Percentiles rank a stretch among this genome's conserved stretches.
Evolutionary conservation across 2,797 vertebrate genomes (phyloP).

Genomic region (Phoeniculus purpureus): DNA sequence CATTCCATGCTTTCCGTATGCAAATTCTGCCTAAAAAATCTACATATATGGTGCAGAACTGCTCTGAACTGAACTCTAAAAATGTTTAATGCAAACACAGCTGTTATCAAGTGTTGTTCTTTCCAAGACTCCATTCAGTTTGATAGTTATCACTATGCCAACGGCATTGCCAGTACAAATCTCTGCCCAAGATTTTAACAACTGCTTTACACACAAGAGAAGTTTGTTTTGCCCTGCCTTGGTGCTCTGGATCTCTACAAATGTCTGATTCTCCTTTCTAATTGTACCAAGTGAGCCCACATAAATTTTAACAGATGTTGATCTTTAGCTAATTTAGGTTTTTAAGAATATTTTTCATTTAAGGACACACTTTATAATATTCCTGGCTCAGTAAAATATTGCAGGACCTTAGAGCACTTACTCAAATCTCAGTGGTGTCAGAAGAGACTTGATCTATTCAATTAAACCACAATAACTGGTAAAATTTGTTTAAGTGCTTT

Average conservation of each 20-base stretch:
- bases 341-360: background rate
- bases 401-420: background rate
- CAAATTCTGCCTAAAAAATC: constrained; percentile 75
- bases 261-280: background rate
- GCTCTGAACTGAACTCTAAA: constrained; percentile 73
- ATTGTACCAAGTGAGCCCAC: background rate
- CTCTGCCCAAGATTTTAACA: constrained; percentile 14
- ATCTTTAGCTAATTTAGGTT: background rate
- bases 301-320: background rate
- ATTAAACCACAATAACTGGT: background rate
- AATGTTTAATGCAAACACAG: constrained; percentile 75
- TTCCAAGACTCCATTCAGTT: constrained; percentile 73
- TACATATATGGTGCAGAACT: constrained; percentile 66
- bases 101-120: constrained; percentile 74
- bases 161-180: constrained; percentile 49
- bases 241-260: background rate
- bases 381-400: background rate
- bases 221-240: background rate
- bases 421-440: background rate
- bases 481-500: background rate
- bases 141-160: constrained; percentile 68
- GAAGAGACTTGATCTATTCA: background rate
- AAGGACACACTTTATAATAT: background rate
- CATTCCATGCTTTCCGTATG: constrained; percentile 74
- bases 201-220: background rate